Evolutionary conservation across 2,888 invertebrate species (phyloP).

Genomic region (Cantharis rufa): DNA sequence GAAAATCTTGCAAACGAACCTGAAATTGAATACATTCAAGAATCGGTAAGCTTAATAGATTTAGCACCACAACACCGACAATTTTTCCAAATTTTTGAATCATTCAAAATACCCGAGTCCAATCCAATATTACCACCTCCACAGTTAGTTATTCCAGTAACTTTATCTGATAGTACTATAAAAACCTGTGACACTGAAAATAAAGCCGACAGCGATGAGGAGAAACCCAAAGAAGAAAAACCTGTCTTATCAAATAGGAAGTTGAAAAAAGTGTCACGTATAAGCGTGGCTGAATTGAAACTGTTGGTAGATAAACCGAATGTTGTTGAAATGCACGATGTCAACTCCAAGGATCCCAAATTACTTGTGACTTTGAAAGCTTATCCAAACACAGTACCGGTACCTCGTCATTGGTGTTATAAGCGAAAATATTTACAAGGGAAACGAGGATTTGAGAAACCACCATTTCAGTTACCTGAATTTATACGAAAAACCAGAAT

Average conservation of each 20-base stretch:
- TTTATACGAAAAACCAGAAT: conserved; percentile 99
- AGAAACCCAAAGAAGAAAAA: conserved; percentile 77
- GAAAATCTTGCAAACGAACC: background rate
- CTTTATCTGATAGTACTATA: conserved; percentile 57
- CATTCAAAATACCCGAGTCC: conserved; percentile 85
- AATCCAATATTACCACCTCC: conserved; percentile 63
- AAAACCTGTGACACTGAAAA: conserved; percentile 68
- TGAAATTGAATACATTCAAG: conserved; percentile 70
- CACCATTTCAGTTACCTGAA: conserved; percentile 97
- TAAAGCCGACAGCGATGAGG: conserved; percentile 70
- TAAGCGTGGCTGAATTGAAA: conserved; percentile 96
- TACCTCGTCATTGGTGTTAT: conserved; percentile 98
- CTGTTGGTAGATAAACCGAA: conserved; percentile 94
- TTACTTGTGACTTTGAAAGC: conserved; percentile 95
- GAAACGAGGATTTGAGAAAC: conserved; percentile 98
- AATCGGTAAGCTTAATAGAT: conserved; percentile 82
- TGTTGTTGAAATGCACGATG: conserved; percentile 99
- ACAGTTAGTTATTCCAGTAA: conserved; percentile 53
- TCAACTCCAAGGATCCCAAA: conserved; percentile 96
- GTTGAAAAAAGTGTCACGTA: conserved; percentile 88
- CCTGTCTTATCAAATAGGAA: conserved; percentile 94
- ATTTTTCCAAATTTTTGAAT: conserved; percentile 89
- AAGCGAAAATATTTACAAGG: conserved; percentile 85
- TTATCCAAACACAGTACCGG: conserved; percentile 96
- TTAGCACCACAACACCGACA: conserved; percentile 92